Evolutionary conservation across 2,888 invertebrate species (phyloP).

Genomic region (Mesorhabditis spiculigera): DNA sequence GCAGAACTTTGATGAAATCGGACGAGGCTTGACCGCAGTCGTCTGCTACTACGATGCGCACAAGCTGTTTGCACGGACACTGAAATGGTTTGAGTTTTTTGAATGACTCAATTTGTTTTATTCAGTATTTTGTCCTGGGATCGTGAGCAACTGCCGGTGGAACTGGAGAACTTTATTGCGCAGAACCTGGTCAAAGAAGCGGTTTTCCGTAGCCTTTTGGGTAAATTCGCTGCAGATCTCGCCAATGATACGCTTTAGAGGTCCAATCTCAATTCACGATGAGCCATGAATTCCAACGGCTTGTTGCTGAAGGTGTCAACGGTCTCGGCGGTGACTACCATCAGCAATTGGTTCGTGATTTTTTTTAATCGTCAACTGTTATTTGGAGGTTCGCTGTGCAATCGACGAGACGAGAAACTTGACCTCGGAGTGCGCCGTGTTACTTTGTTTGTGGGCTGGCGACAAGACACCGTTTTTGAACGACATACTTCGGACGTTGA

Average conservation of each 20-base stretch:
- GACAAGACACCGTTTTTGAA: conserved; percentile 9
- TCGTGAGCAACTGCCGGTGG: conserved; percentile 17
- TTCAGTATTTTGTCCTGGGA: conserved; percentile 24
- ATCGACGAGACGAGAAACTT: conserved; percentile 28
- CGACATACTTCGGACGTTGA: background rate
- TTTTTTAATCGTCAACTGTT: background rate
- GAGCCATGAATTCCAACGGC: conserved; percentile 28
- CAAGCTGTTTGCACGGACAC: conserved; percentile 15
- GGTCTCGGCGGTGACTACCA: conserved; percentile 40
- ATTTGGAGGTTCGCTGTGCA: conserved; percentile 21
- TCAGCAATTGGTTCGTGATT: conserved; percentile 28
- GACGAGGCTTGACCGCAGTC: conserved; percentile 38
- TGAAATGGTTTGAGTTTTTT: conserved; percentile 8
- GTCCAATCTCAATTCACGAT: conserved; percentile 26
- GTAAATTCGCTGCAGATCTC: conserved; percentile 16
- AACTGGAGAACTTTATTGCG: conserved; percentile 19
- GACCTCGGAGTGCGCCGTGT: conserved; percentile 17
- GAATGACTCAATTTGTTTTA: conserved; percentile 10
- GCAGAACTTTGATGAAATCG: conserved; percentile 32
- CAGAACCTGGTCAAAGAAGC: conserved; percentile 17
- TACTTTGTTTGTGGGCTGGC: conserved; percentile 21
- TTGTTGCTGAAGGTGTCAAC: conserved; percentile 33
- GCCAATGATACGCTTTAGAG: conserved; percentile 14
- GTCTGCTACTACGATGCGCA: conserved; percentile 49
- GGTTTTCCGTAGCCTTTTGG: conserved; percentile 25